These are phyloP conservation scores for Lagorchestes hirsutus DNA, from an alignment of 2,797 vertebrate genomes.

Conservation along the genomic window DNA sequence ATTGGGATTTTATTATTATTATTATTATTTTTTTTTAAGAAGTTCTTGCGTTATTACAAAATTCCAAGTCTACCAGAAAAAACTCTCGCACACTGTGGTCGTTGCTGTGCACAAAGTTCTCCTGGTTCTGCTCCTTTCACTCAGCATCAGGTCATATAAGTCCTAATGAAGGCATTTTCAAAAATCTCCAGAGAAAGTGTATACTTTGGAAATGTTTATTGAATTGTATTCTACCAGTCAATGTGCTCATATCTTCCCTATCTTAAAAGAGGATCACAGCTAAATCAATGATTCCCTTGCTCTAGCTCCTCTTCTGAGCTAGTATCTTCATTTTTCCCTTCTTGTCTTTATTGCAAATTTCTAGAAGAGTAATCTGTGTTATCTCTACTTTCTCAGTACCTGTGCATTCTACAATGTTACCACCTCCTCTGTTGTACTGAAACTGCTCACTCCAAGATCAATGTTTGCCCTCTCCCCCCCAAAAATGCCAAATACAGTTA, in stretches of 20 bases:
- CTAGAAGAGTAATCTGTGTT: neutral
- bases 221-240: neutral
- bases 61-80: too few relatives aligned
- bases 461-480: fast-evolving
- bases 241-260: neutral
- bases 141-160: too few relatives aligned
- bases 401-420: neutral
- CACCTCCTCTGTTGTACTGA: neutral
- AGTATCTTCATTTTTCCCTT: neutral
- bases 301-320: neutral
- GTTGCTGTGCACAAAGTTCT: too few relatives aligned
- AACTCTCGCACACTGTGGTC: too few relatives aligned
- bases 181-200: neutral
- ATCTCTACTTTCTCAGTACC: neutral
- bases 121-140: too few relatives aligned
- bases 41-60: too few relatives aligned
- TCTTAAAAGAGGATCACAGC: neutral
- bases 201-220: neutral
- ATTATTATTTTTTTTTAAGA: too few relatives aligned
- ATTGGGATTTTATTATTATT: too few relatives aligned
- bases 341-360: neutral
- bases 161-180: neutral
- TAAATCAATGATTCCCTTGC: neutral
- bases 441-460: neutral
- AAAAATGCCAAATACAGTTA: neutral